phyloP scores from a whole-genome alignment of 2,888 invertebrate species.

The Microctonus hyperodae region DNA sequence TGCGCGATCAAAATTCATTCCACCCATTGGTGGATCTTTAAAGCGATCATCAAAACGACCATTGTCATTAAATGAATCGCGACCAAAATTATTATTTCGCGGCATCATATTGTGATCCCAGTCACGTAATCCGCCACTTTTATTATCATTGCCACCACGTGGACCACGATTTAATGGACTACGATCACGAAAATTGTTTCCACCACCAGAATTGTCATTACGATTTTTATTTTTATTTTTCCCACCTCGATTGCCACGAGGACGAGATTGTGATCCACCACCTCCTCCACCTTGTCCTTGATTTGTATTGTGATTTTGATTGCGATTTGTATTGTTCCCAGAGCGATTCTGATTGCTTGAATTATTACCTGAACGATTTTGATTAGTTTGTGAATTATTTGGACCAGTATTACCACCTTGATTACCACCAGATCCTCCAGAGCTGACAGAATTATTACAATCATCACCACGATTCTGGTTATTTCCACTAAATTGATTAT shows the following conservation, averaged over 20 bases:
- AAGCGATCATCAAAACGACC: conserved; percentile 54
- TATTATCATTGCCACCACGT: conserved; percentile 43
- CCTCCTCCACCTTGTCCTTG: conserved; percentile 34
- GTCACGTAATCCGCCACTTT: conserved; percentile 40
- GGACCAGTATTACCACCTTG: conserved; percentile 34
- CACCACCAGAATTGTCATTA: conserved; percentile 39
- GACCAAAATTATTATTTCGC: conserved; percentile 24
- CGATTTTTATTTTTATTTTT: conserved; percentile 55
- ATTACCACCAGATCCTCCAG: conserved; percentile 27
- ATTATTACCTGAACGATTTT: conserved; percentile 40
- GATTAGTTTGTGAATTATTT: conserved; percentile 38
- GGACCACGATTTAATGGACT: conserved; percentile 54
- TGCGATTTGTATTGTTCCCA: conserved; percentile 48
- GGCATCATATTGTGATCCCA: conserved; percentile 50
- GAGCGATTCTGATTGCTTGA: conserved; percentile 40
- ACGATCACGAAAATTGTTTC: conserved; percentile 56
- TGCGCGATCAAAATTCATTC: conserved; percentile 34
- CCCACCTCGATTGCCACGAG: conserved; percentile 46
- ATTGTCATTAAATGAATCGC: conserved; percentile 53
- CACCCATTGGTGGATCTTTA: conserved; percentile 40
- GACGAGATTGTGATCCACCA: conserved; percentile 26
- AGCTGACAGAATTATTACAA: neutral
- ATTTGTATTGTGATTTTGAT: conserved; percentile 40
- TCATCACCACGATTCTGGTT: conserved; percentile 29
- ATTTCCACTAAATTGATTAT: conserved; percentile 41